Conservation (phyloP, 2,113 vertebrate species). For the Dipodomys merriami region DNA sequence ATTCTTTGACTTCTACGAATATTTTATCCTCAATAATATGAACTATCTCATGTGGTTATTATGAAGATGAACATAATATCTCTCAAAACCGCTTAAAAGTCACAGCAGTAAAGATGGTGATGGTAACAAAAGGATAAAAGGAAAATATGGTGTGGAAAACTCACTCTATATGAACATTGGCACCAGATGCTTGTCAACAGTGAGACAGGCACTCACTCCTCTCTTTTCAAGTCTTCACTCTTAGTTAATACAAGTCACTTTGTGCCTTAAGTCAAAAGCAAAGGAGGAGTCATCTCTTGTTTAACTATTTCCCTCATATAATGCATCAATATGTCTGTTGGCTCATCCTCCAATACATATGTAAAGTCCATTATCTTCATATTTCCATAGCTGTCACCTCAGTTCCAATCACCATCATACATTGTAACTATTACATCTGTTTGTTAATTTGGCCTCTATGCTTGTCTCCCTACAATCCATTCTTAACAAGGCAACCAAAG, state of each 20-base stretch:
- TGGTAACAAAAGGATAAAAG: neutral
- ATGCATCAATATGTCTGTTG: neutral
- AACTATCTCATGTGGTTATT: neutral
- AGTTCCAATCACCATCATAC: neutral
- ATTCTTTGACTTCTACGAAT: neutral
- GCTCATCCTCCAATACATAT: neutral
- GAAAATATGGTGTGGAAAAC: neutral
- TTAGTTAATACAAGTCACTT: slow-evolving; percentile 18
- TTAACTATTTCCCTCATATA: neutral
- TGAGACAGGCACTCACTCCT: neutral
- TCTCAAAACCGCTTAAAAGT: neutral
- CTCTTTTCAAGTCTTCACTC: neutral
- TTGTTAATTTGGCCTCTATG: neutral
- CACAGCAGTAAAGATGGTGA: neutral
- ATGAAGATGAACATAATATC: neutral
- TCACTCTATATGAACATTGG: neutral
- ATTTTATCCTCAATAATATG: neutral
- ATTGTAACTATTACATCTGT: neutral
- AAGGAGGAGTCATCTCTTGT: neutral
- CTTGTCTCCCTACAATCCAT: neutral
- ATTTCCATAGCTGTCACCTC: neutral
- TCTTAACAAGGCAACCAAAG: neutral
- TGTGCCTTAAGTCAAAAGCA: neutral
- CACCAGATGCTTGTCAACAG: neutral
- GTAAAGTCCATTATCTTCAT: neutral